Conservation (phyloP, 2,113 vertebrate species). For the Petrocephalus microphthalmus region DNA sequence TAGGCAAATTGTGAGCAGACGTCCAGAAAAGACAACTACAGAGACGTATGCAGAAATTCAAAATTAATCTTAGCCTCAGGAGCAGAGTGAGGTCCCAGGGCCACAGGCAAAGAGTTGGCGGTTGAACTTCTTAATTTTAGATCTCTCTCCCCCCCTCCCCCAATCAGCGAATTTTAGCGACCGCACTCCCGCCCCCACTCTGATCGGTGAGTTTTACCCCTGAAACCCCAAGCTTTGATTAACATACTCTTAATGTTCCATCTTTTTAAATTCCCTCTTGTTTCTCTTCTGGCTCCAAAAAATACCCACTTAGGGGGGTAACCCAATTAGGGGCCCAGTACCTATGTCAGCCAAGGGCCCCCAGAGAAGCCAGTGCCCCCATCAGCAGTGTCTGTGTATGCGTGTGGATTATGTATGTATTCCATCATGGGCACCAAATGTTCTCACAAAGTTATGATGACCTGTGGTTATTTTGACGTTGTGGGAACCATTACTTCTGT, state of each 20-base stretch:
- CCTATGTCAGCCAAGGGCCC: background rate
- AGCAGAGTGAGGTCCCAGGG: background rate
- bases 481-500: background rate
- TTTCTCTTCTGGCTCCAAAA: background rate
- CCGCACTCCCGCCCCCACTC: background rate
- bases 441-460: background rate
- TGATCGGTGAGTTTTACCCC: background rate
- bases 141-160: background rate
- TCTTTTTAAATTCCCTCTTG: background rate
- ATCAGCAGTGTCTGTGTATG: background rate
- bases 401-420: background rate
- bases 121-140: background rate
- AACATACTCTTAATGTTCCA: background rate
- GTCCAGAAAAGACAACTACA: too few species aligned
- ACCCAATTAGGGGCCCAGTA: background rate
- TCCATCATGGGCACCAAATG: background rate
- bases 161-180: background rate
- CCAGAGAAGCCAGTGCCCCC: background rate
- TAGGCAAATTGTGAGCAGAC: too few species aligned
- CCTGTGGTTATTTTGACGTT: background rate
- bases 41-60: background rate
- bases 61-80: background rate
- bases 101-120: background rate
- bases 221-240: background rate
- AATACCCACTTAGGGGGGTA: background rate